Evolutionary conservation across 2,888 invertebrate species (phyloP), one percentile per base, ranked within the genome.

Genomic region (Scaptomyza polygonia): DNA sequence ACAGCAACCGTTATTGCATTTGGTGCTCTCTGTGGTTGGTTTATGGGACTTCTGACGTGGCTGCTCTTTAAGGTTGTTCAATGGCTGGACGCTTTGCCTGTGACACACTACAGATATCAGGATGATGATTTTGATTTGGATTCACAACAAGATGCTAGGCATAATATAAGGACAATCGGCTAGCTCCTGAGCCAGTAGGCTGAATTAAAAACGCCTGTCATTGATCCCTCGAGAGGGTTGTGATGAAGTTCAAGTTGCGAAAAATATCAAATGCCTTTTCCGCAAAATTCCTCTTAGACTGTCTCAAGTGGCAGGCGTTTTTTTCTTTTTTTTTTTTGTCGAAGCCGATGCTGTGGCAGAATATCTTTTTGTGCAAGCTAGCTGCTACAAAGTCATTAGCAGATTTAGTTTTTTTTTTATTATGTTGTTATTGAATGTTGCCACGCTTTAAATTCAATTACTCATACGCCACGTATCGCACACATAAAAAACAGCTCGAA

Each of bases 21-120:
- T 48, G 81, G 84, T 3, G 78, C 71, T 2, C 32, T 83, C 0
- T 83, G 75, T n/a, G 81, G 84, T 8, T 83, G 80, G 80, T 25
- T 78, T 1, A 71, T 83, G 63, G 78, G 67, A 6, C 40, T 83
- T 0, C 0, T 83, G 5, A 66, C 84, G 0, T 64, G 57, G 54
- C 14, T 71, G 1, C 5, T 80, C 4, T 80, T 71, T 32, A 78
- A 69, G 53, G 8, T 78, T 27, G 70, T 70, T 1, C 8, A 71
- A 5, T 27, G 27, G 14, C 36, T 80, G 1, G 48, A 66, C 5
- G 56, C 56, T 8, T 16, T 58, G n/a, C 66, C 83, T 0, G 40
- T 40, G 14, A 18, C 25, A 2, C 2, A 14, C 6, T 61, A 70
- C 30, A 51, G 52, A 1, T 59, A 53, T 54, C 21, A 16, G 3